These are phyloP conservation scores for Seladonia tumulorum DNA, from an alignment of 2,888 invertebrate species.

Conservation along the genomic window DNA sequence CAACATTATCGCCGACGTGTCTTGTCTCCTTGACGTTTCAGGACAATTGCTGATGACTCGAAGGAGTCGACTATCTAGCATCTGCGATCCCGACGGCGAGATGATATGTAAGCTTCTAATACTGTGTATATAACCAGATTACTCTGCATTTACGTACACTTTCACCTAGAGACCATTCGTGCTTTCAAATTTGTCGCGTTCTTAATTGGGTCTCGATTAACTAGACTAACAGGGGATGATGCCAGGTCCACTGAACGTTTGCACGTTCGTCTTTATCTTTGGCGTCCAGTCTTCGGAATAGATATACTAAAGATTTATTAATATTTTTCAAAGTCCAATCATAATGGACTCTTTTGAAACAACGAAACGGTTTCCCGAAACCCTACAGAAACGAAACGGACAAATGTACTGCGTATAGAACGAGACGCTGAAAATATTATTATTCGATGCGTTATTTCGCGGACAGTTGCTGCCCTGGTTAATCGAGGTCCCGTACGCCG, in stretches of 20 bases:
- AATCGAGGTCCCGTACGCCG: neutral
- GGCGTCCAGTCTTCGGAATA: no score
- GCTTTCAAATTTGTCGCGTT: slow-evolving; percentile 7
- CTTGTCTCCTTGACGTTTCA: slow-evolving; percentile 77
- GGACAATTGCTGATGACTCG: slow-evolving; percentile 82
- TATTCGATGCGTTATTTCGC: neutral
- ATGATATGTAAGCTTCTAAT: slow-evolving; percentile 87
- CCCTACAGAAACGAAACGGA: neutral
- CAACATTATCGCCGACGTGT: slow-evolving; percentile 33
- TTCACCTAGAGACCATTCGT: slow-evolving; percentile 56
- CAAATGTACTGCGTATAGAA: neutral
- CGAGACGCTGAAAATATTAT: neutral
- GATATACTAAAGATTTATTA: no score
- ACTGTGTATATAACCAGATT: slow-evolving; percentile 33
- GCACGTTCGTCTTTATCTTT: neutral
- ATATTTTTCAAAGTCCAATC: neutral
- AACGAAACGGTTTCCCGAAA: no score
- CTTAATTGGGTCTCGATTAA: neutral
- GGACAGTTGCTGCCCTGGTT: neutral
- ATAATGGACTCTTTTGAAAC: no score
- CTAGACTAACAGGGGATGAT: neutral
- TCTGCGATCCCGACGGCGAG: slow-evolving; percentile 89
- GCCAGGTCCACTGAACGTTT: neutral
- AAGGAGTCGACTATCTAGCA: slow-evolving; percentile 85
- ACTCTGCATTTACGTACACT: slow-evolving; percentile 47